A percentile compares a stretch with the other conserved stretches of the same genome.
phyloP scores from a whole-genome alignment of 2,113 vertebrate species.

The Zeus faber region DNA sequence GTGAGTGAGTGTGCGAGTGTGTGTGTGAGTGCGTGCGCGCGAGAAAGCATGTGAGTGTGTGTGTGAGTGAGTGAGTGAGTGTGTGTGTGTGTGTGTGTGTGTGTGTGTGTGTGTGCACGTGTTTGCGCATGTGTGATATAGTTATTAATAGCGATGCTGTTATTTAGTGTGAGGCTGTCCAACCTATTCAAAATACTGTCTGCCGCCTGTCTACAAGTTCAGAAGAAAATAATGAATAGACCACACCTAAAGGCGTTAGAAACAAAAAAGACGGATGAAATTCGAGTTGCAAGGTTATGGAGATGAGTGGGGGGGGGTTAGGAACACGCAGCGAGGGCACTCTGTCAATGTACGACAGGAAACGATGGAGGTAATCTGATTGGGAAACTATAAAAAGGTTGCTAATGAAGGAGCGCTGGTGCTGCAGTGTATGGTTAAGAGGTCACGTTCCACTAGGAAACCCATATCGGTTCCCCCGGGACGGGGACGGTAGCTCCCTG shows the following conservation, averaged over 20 bases:
- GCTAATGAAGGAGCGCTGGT: slow-evolving; percentile 47
- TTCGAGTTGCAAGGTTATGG: background rate
- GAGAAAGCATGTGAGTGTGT: no score
- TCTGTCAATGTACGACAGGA: slow-evolving; percentile 18
- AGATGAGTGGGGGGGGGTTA: background rate
- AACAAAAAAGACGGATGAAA: background rate
- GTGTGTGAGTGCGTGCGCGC: no score
- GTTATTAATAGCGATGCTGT: background rate
- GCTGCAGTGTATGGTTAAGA: slow-evolving; percentile 38
- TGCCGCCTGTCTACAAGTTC: background rate
- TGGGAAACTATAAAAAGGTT: slow-evolving; percentile 58
- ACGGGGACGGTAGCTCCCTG: slow-evolving; percentile 17
- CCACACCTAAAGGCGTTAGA: background rate
- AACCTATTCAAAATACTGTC: background rate
- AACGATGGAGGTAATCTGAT: slow-evolving; percentile 52
- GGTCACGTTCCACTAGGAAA: slow-evolving; percentile 52
- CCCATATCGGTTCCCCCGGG: slow-evolving; percentile 40
- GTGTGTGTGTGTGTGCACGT: background rate
- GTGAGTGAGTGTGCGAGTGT: background rate
- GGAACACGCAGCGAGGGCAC: slow-evolving; percentile 9
- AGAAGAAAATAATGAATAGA: background rate
- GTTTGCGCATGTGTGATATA: no score
- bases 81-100: background rate
- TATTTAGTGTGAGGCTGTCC: background rate
- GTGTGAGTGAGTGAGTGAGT: background rate